Evolutionary conservation across 2,888 invertebrate species (phyloP).

Genomic region (Lathronympha strigana): DNA sequence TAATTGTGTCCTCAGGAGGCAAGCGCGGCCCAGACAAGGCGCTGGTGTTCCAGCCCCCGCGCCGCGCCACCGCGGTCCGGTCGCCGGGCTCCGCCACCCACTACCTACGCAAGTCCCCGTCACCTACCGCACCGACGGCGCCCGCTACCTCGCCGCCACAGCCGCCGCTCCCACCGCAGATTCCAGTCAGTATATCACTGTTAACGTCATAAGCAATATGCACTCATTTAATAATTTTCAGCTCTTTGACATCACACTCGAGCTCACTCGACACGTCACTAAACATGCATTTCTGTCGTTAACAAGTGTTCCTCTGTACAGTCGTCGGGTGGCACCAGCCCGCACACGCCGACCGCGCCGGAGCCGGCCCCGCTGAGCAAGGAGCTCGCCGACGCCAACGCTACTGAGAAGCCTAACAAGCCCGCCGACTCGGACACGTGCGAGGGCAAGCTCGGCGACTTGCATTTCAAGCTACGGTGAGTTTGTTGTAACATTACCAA

Average conservation of each 20-base stretch:
- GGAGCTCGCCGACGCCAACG: conserved; percentile 76
- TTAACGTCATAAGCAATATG: too few relatives aligned
- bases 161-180: conserved; percentile 54
- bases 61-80: conserved; percentile 92
- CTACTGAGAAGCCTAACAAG: conserved; percentile 72
- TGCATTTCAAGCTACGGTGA: conserved; percentile 94
- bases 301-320: conserved; percentile 44
- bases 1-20: conserved; percentile 61
- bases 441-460: conserved; percentile 91
- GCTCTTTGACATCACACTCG: too few relatives aligned
- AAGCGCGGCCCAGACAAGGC: conserved; percentile 85
- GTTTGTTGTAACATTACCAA: conserved; percentile 45
- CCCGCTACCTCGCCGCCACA: conserved; percentile 58
- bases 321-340: conserved; percentile 69
- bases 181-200: conserved; percentile 46
- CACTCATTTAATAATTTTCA: too few relatives aligned
- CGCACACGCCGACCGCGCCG: conserved; percentile 68
- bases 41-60: conserved; percentile 88
- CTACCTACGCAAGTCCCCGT: conserved; percentile 96
- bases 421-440: conserved; percentile 77
- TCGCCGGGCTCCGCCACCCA: conserved; percentile 93
- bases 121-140: conserved; percentile 88
- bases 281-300: too few relatives aligned
- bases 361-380: conserved; percentile 76
- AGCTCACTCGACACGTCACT: too few relatives aligned